These are phyloP conservation scores for Chymomyza procnemis DNA, from an alignment of 2,888 invertebrate genomes.

Conservation along the genomic window DNA sequence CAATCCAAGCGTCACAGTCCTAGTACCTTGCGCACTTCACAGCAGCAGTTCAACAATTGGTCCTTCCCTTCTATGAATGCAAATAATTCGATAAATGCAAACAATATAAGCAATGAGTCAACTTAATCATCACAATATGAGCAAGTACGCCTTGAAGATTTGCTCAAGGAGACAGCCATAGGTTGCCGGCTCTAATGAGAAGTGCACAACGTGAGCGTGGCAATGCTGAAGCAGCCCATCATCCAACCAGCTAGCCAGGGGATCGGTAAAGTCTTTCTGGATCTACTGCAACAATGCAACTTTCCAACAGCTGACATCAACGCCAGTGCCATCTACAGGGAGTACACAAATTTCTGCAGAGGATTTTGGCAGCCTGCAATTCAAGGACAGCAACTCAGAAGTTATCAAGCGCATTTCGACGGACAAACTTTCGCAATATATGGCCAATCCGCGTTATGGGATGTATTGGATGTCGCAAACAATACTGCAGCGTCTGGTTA, in stretches of 20 bases:
- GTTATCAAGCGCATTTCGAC: conserved; percentile 79
- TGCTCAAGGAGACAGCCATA: conserved; percentile 80
- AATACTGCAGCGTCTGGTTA: conserved; percentile 86
- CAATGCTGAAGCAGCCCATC: conserved; percentile 61
- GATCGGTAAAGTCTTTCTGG: conserved; percentile 77
- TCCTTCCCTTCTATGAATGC: conserved; percentile 65
- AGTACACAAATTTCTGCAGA: conserved; percentile 74
- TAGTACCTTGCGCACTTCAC: conserved; percentile 57
- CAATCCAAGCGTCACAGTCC: conserved; percentile 70
- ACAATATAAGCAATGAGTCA: conserved; percentile 64
- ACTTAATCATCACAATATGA: conserved; percentile 74
- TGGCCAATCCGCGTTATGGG: conserved; percentile 87
- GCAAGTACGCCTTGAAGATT: conserved; percentile 75
- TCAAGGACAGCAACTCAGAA: conserved; percentile 77
- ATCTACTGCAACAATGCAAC: conserved; percentile 78
- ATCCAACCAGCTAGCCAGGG: conserved; percentile 53
- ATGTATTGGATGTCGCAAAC: conserved; percentile 91
- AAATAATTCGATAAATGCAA: conserved; percentile 68
- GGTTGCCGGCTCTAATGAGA: conserved; percentile 58
- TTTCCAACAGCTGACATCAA: conserved; percentile 77
- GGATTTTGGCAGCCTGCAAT: conserved; percentile 71
- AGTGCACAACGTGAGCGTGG: conserved; percentile 63
- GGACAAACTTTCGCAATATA: conserved; percentile 86
- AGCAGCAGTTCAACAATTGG: conserved; percentile 54
- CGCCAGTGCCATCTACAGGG: conserved; percentile 67